Evolutionary conservation across 2,113 vertebrate genomes (phyloP).

Genomic region (Epinephelus moara): DNA sequence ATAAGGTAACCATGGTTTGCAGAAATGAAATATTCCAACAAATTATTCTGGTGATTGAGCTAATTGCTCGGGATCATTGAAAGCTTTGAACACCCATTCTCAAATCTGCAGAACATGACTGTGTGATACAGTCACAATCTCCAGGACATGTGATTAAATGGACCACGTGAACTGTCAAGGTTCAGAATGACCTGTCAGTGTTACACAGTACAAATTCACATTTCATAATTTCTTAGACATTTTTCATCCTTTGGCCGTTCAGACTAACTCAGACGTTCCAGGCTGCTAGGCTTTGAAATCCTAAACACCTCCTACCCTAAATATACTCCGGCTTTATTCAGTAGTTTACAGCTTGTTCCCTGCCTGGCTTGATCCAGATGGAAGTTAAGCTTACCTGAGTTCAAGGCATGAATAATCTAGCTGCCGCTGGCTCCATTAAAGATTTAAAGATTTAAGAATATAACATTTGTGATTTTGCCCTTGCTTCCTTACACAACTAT

Average conservation of each 20-base stretch:
- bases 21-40: too few relatives aligned
- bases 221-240: background rate
- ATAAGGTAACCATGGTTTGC: too few relatives aligned
- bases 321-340: background rate
- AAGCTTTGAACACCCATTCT: background rate
- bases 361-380: slow-evolving; percentile 15
- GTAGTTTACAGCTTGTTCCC: slow-evolving; percentile 4
- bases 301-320: slow-evolving; percentile 12
- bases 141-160: background rate
- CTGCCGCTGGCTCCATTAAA: slow-evolving; percentile 14
- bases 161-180: background rate
- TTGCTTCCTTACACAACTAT: background rate
- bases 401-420: slow-evolving; percentile 40
- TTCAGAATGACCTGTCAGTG: background rate
- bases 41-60: too few relatives aligned
- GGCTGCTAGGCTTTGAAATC: slow-evolving; percentile 2
- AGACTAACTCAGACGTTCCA: background rate
- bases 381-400: slow-evolving; percentile 25
- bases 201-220: background rate
- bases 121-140: background rate
- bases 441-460: slow-evolving; percentile 28
- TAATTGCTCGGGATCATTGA: background rate
- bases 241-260: background rate
- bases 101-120: background rate
- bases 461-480: slow-evolving; percentile 19